Evolutionary conservation across 2,113 vertebrate species (phyloP).

Genomic region (Thymallus thymallus): DNA sequence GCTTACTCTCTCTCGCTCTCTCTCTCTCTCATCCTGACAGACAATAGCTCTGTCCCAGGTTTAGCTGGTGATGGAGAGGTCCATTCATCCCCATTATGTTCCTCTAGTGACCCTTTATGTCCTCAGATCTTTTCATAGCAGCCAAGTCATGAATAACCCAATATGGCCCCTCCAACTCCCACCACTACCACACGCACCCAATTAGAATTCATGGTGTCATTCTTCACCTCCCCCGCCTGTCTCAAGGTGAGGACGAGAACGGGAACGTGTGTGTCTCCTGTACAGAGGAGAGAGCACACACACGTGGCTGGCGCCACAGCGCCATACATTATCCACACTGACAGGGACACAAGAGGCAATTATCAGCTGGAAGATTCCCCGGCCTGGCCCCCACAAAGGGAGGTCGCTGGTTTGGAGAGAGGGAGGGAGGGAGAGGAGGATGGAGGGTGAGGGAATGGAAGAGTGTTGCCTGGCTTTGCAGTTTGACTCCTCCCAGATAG

Average conservation of each 20-base stretch:
- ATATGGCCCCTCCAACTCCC: constrained; percentile 1
- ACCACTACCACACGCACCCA: not conserved
- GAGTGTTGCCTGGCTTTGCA: not conserved
- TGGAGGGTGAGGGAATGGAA: not conserved
- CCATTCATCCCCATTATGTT: not conserved
- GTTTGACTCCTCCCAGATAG: too few relatives aligned
- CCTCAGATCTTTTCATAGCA: constrained; percentile 5
- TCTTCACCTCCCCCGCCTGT: not conserved
- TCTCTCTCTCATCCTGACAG: too few relatives aligned
- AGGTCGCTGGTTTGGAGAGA: not conserved
- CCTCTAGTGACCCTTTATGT: not conserved
- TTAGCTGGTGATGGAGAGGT: too few relatives aligned
- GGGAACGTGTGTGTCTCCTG: not conserved
- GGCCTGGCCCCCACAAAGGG: not conserved
- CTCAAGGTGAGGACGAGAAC: constrained; percentile 24
- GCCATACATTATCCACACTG: constrained; percentile 4
- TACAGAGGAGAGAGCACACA: not conserved
- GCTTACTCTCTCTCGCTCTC: too few relatives aligned
- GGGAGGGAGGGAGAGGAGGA: not conserved
- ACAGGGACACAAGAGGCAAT: constrained; percentile 19
- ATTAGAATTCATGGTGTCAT: constrained; percentile 20
- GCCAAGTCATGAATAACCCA: constrained; percentile 27
- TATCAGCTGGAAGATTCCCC: constrained; percentile 7
- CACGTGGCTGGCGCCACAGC: not conserved
- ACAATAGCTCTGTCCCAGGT: too few relatives aligned